These are phyloP conservation scores for Rachycentron canadum DNA, from an alignment of 2,797 vertebrate species.

Conservation along the genomic window DNA sequence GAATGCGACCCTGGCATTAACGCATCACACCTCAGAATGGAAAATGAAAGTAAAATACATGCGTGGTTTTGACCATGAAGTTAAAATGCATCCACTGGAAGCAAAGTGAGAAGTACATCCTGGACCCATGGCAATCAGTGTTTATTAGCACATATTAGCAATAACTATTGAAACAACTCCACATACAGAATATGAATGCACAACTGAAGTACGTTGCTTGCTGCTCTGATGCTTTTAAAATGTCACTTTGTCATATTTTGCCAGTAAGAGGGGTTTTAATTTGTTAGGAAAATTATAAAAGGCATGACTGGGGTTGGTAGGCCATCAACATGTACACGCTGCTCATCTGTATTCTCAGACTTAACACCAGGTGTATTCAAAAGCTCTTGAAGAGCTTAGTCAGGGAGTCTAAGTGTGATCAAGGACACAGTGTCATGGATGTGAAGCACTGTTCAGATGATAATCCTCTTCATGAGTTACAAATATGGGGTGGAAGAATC, in stretches of 20 bases:
- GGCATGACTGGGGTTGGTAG: not conserved
- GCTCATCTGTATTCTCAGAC: constrained; percentile 25
- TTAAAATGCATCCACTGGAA: not conserved
- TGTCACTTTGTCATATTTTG: no score
- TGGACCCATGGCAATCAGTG: not conserved
- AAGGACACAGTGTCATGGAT: constrained; percentile 40
- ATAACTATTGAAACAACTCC: constrained; percentile 2
- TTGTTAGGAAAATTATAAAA: not conserved
- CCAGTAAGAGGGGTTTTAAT: not conserved
- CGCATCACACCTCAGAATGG: not conserved
- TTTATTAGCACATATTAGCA: not conserved
- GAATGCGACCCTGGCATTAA: not conserved
- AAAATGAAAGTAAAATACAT: not conserved
- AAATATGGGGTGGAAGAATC: constrained; percentile 3
- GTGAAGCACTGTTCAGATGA: constrained; percentile 39
- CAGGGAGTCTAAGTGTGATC: constrained; percentile 26
- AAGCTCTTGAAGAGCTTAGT: constrained; percentile 26
- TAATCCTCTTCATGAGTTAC: constrained; percentile 36
- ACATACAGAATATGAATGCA: not conserved
- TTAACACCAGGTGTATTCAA: constrained; percentile 19
- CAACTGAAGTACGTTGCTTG: not conserved
- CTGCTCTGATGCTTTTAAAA: no score
- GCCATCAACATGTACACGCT: not conserved
- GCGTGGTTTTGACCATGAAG: not conserved
- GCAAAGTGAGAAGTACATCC: not conserved